These are phyloP conservation scores for Trichomalopsis sarcophagae DNA, from an alignment of 1,140 invertebrate species.

Conservation along the genomic window DNA sequence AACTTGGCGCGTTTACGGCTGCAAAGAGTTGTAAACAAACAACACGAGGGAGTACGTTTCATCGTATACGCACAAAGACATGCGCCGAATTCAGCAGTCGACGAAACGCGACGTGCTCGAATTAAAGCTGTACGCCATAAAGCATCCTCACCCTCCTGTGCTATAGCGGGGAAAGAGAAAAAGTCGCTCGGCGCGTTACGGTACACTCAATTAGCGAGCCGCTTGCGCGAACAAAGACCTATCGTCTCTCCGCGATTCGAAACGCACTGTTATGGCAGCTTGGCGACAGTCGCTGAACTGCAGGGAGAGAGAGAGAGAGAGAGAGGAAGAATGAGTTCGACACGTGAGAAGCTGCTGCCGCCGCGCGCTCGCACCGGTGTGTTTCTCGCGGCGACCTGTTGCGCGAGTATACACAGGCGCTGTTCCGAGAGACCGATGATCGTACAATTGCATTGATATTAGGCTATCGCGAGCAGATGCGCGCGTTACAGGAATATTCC, in stretches of 20 bases:
- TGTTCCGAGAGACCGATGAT: not conserved
- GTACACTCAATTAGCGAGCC: not conserved
- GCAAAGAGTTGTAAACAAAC: not conserved
- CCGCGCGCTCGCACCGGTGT: not conserved
- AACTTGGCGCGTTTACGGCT: not conserved
- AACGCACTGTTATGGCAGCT: not conserved
- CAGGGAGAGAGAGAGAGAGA: too few species aligned
- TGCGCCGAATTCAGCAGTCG: not conserved
- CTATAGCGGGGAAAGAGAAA: not conserved
- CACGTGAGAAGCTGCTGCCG: not conserved
- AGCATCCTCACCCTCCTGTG: not conserved
- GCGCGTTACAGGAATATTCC: too few species aligned
- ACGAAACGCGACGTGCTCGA: not conserved
- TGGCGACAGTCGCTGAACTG: not conserved
- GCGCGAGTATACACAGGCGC: not conserved
- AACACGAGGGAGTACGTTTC: not conserved
- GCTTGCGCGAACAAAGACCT: not conserved
- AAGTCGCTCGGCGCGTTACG: not conserved
- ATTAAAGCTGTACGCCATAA: not conserved
- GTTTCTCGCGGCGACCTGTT: constrained; percentile 24
- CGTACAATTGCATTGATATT: not conserved
- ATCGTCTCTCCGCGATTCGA: not conserved
- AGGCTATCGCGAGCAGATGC: too few species aligned
- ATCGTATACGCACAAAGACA: not conserved
- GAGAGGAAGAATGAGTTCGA: constrained; percentile 11